phyloP scores from a whole-genome alignment of 2,113 vertebrate genomes.

The Hippocampus mohnikei region DNA sequence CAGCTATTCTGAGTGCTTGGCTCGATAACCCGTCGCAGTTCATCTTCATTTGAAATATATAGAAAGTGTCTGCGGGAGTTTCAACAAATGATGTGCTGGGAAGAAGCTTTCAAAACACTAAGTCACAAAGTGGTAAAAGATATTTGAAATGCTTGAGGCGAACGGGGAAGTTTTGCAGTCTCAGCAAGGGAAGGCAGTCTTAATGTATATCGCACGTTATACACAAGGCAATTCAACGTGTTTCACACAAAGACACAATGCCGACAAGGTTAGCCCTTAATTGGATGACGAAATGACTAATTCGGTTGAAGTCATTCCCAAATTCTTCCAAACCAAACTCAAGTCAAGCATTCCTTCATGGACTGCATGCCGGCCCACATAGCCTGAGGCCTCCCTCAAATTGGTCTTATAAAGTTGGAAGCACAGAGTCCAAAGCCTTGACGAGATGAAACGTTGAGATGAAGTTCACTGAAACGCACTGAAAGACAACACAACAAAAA shows the following conservation, averaged over 20 bases:
- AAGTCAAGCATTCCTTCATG: neutral
- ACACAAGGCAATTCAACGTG: too few relatives aligned
- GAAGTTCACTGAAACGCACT: neutral
- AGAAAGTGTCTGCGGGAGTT: slow-evolving; percentile 47
- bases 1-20: slow-evolving; percentile 34
- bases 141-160: neutral
- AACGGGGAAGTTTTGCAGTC: neutral
- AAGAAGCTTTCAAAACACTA: slow-evolving; percentile 19
- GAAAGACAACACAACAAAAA: neutral
- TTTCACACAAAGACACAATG: too few relatives aligned
- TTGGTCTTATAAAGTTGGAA: neutral
- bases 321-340: neutral
- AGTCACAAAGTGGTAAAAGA: neutral
- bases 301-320: too few relatives aligned
- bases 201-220: too few relatives aligned
- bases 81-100: slow-evolving; percentile 53
- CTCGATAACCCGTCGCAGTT: slow-evolving; percentile 16
- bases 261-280: too few relatives aligned
- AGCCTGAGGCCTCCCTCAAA: neutral
- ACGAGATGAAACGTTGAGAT: neutral
- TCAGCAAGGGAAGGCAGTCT: too few relatives aligned
- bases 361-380: neutral
- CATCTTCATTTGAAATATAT: slow-evolving; percentile 38
- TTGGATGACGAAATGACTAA: too few relatives aligned
- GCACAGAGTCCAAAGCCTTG: neutral